These are phyloP conservation scores for Cylloceria caligata DNA, from an alignment of 2,888 invertebrate genomes.

Conservation along the genomic window DNA sequence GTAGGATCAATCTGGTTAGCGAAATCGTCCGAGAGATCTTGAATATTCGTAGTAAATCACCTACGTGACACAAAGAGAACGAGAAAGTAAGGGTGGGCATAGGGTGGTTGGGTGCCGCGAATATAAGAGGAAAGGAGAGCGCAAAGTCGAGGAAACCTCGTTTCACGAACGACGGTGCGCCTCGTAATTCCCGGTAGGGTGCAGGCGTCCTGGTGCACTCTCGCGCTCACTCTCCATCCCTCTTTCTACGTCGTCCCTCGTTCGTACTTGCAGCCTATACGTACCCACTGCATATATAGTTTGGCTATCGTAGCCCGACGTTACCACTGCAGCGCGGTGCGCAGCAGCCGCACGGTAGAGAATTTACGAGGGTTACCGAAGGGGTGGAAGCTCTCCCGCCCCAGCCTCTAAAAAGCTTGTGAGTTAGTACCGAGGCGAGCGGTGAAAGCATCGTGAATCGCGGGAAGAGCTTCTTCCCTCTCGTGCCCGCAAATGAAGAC, in stretches of 20 bases:
- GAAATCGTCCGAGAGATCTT: slow-evolving; percentile 63
- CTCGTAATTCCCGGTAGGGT: slow-evolving; percentile 68
- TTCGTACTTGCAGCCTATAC: slow-evolving; percentile 46
- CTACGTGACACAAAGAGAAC: slow-evolving; percentile 48
- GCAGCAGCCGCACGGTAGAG: slow-evolving; percentile 67
- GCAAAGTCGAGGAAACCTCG: slow-evolving; percentile 63
- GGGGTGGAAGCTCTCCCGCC: slow-evolving; percentile 47
- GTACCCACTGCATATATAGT: slow-evolving; percentile 37
- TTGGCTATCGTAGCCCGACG: slow-evolving; percentile 58
- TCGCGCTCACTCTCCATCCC: slow-evolving; percentile 11
- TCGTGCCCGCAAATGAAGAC: slow-evolving; percentile 41
- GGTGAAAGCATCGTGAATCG: slow-evolving; percentile 68
- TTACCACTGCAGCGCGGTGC: slow-evolving; percentile 61
- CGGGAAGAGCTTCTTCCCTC: slow-evolving; percentile 57
- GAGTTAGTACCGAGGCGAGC: slow-evolving; percentile 69
- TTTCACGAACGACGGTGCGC: slow-evolving; percentile 64
- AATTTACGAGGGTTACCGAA: slow-evolving; percentile 70
- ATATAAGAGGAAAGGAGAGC: slow-evolving; percentile 22
- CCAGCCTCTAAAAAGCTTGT: slow-evolving; percentile 63
- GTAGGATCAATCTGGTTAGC: slow-evolving; percentile 52
- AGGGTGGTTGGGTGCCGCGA: background rate
- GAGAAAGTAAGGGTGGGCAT: slow-evolving; percentile 45
- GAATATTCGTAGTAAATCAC: slow-evolving; percentile 64
- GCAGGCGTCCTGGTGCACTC: slow-evolving; percentile 50
- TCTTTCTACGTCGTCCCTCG: slow-evolving; percentile 24